These are phyloP conservation scores for Hydrochoerus hydrochaeris DNA, from an alignment of 2,113 vertebrate species.

Conservation along the genomic window DNA sequence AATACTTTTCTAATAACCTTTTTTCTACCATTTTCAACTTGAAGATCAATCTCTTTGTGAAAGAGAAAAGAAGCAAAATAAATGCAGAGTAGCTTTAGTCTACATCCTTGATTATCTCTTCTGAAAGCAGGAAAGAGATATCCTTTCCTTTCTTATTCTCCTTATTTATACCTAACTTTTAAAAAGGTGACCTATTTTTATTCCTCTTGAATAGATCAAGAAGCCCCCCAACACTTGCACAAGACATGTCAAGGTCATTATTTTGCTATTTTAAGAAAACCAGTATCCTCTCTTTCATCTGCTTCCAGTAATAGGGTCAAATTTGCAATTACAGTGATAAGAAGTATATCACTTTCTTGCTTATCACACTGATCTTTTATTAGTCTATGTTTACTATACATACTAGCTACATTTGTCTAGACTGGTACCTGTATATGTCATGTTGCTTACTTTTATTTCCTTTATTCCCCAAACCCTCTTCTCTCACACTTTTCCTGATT, in stretches of 20 bases:
- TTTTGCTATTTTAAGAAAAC: background rate
- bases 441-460: background rate
- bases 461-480: background rate
- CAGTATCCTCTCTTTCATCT: background rate
- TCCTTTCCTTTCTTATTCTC: background rate
- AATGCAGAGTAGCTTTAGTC: background rate
- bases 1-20: background rate
- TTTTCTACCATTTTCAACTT: background rate
- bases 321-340: background rate
- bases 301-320: background rate
- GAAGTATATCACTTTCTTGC: background rate
- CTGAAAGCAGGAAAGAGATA: background rate
- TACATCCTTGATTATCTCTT: background rate
- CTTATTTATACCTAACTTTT: background rate
- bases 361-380: background rate
- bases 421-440: background rate
- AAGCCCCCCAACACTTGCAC: background rate
- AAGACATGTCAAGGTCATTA: background rate
- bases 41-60: background rate
- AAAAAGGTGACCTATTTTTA: background rate
- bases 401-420: background rate
- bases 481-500: background rate
- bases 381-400: background rate
- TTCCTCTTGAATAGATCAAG: background rate
- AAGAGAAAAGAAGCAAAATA: background rate